A percentile compares a stretch with the other conserved stretches of the same genome.
Conservation (phyloP, 2,888 invertebrate genomes). For the Tachina fera region DNA sequence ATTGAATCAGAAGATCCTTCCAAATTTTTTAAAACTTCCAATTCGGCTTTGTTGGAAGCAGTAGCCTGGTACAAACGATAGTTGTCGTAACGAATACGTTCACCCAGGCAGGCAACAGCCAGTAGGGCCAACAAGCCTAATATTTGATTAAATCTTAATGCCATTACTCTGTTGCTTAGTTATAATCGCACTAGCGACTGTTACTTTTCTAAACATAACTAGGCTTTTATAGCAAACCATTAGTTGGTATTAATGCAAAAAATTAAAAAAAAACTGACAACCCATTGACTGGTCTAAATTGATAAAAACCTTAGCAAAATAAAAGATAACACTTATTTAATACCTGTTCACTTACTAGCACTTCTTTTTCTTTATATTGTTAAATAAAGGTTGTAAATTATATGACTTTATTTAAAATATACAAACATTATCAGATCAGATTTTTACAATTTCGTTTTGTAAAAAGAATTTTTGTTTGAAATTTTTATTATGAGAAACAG, state of each 20-base stretch:
- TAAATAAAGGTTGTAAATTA: no score
- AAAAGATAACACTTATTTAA: not conserved
- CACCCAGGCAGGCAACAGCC: slow-evolving; percentile 71
- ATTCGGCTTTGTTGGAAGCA: slow-evolving; percentile 84
- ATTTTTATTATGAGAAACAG: no score
- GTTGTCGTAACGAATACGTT: slow-evolving; percentile 83
- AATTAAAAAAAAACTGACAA: no score
- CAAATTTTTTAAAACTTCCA: slow-evolving; percentile 84
- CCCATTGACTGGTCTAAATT: no score
- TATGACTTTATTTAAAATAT: no score
- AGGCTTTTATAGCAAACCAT: slow-evolving; percentile 50
- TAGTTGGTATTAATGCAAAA: not conserved
- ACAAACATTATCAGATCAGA: no score
- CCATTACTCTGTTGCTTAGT: slow-evolving; percentile 55
- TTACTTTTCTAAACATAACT: not conserved
- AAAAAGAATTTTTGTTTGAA: no score
- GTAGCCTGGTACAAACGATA: slow-evolving; percentile 86
- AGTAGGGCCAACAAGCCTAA: slow-evolving; percentile 73
- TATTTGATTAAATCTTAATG: slow-evolving; percentile 70
- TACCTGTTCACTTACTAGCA: no score
- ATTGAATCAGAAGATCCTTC: slow-evolving; percentile 81
- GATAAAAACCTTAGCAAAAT: not conserved
- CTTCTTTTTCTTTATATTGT: no score
- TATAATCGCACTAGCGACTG: slow-evolving; percentile 52
- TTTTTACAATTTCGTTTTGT: no score